Conservation (phyloP, 2,888 invertebrate genomes). For the Callyntrura guangdongensis region DNA sequence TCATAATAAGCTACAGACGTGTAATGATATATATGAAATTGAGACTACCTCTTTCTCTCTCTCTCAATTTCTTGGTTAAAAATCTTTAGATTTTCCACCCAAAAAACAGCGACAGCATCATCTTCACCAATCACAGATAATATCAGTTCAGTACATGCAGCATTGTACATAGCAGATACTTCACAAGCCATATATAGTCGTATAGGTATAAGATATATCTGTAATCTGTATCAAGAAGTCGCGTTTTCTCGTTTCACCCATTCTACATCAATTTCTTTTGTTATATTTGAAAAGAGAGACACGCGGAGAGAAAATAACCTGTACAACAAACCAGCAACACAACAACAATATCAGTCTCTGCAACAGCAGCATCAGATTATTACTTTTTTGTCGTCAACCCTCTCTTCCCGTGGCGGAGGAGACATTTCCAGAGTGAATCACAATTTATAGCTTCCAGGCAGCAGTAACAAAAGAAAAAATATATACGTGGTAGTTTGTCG, state of each 20-base stretch:
- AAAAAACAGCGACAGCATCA: background rate
- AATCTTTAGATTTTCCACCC: background rate
- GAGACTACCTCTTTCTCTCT: background rate
- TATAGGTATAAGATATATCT: no score
- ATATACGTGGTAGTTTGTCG: conserved; percentile 4
- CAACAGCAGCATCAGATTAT: conserved; percentile 28
- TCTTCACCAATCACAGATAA: background rate
- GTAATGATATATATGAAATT: conserved; percentile 5
- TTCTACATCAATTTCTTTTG: conserved; percentile 21
- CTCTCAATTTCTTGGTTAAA: conserved; percentile 1
- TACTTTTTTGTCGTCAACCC: conserved; percentile 62
- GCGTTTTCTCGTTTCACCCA: background rate
- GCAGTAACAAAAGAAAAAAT: conserved; percentile 39
- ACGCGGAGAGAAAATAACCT: background rate
- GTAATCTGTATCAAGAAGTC: background rate
- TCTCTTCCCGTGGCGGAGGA: background rate
- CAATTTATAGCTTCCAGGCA: conserved; percentile 67
- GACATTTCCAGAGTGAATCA: conserved; percentile 50
- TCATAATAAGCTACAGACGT: conserved; percentile 2
- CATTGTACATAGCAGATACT: background rate
- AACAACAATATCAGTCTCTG: background rate
- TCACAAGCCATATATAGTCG: no score
- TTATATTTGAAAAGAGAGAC: background rate
- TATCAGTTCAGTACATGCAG: background rate
- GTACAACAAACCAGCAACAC: background rate